Percentiles rank a stretch among this genome's conserved stretches.
phyloP scores from a whole-genome alignment of 1,140 invertebrate genomes.

The Heterodera schachtii region DNA sequence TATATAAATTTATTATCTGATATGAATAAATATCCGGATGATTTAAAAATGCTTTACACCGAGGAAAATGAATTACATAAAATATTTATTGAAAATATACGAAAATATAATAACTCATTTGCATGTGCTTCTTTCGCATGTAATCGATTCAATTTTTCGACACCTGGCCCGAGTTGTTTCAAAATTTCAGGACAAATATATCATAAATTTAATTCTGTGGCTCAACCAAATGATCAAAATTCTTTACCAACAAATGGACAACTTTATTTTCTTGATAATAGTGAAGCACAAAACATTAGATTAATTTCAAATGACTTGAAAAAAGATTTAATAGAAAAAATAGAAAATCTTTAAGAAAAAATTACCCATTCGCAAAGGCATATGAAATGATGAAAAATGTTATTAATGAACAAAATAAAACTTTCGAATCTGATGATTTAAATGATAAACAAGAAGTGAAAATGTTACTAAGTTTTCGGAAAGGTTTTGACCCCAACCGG shows the following conservation, averaged over 20 bases:
- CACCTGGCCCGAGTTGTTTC: conserved; percentile 7
- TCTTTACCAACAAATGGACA: conserved; percentile 9
- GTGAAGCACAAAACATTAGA: neutral
- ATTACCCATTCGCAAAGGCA: too few relatives aligned
- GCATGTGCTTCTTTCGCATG: neutral
- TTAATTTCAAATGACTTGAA: neutral
- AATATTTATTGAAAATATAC: conserved; percentile 4
- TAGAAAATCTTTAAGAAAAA: too few relatives aligned
- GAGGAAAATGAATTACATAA: neutral
- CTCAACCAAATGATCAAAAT: neutral
- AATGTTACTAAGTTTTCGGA: neutral
- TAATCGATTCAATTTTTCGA: conserved; percentile 5
- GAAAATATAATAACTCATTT: conserved; percentile 12
- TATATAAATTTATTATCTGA: too few relatives aligned
- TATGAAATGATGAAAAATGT: neutral
- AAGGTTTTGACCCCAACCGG: neutral
- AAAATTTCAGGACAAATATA: conserved; percentile 15
- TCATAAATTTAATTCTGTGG: conserved; percentile 5
- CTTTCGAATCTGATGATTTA: neutral
- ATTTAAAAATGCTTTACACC: neutral
- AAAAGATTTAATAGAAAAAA: neutral
- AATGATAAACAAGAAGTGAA: neutral
- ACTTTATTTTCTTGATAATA: conserved; percentile 11
- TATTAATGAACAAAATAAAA: neutral
- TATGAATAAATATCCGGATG: neutral